Conservation (phyloP, 2,888 invertebrate species). For the Philhelius pedissequus region DNA sequence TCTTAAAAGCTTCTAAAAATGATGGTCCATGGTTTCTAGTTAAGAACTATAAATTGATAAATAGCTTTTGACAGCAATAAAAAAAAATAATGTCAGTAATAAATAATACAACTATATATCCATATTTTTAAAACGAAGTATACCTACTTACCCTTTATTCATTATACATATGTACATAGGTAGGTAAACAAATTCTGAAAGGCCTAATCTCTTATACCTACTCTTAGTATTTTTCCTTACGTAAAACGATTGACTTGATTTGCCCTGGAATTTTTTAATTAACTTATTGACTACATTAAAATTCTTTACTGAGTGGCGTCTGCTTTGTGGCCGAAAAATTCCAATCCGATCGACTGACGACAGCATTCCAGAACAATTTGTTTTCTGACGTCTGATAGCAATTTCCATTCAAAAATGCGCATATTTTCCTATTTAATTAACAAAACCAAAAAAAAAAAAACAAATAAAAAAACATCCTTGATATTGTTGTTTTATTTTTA, state of each 20-base stretch:
- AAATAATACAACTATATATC: too few relatives aligned
- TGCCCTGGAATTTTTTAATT: constrained; percentile 47
- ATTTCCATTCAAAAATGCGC: constrained; percentile 46
- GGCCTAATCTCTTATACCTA: neutral
- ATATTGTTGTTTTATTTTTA: constrained; percentile 41
- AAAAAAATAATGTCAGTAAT: too few relatives aligned
- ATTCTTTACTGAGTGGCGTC: constrained; percentile 54
- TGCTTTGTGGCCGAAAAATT: constrained; percentile 51
- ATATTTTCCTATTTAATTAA: constrained; percentile 36
- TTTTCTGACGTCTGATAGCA: constrained; percentile 56
- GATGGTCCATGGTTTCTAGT: too few relatives aligned
- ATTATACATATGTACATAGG: too few relatives aligned
- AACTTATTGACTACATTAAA: constrained; percentile 59
- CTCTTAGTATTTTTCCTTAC: neutral
- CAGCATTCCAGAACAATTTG: constrained; percentile 56
- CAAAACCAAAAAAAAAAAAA: constrained; percentile 1
- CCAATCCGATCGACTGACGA: constrained; percentile 41
- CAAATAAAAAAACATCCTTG: constrained; percentile 9
- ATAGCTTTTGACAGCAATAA: too few relatives aligned
- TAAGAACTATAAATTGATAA: too few relatives aligned
- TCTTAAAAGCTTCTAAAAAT: too few relatives aligned
- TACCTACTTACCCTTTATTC: neutral
- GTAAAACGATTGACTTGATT: constrained; percentile 28
- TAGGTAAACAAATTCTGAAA: neutral
- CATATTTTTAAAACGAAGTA: too few relatives aligned